A percentile compares a stretch with the other conserved stretches of the same genome.
These are phyloP conservation scores for Toxonevra muliebris DNA, from an alignment of 2,888 invertebrate species.

Conservation along the genomic window DNA sequence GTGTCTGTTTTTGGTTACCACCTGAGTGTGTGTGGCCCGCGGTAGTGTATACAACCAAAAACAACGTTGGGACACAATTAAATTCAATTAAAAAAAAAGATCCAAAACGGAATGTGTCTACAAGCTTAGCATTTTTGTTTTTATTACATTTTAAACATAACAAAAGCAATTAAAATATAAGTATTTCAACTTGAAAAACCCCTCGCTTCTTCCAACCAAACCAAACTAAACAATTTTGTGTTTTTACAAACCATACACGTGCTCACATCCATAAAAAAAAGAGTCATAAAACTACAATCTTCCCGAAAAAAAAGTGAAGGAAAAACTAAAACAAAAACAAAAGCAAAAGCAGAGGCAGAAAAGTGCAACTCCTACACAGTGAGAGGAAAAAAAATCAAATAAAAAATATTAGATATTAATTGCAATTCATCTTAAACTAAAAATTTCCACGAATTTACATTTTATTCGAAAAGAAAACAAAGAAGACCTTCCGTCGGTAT, in stretches of 20 bases:
- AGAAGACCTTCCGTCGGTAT: too few relatives aligned
- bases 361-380: neutral
- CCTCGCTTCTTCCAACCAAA: conserved; percentile 15
- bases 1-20: conserved; percentile 9
- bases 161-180: conserved; percentile 50
- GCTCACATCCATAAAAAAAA: neutral
- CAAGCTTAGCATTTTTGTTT: conserved; percentile 22
- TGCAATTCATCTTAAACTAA: too few relatives aligned
- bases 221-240: conserved; percentile 15
- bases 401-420: neutral
- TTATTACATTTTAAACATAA: conserved; percentile 53
- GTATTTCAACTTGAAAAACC: conserved; percentile 42
- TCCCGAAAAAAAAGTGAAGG: neutral
- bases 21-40: conserved; percentile 4
- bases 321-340: neutral
- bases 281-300: too few relatives aligned
- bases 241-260: conserved; percentile 12
- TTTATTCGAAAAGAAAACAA: too few relatives aligned
- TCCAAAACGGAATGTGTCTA: neutral
- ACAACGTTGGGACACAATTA: too few relatives aligned
- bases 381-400: neutral
- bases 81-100: too few relatives aligned
- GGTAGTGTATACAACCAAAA: neutral
- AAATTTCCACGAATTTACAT: too few relatives aligned
- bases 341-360: neutral